Evolutionary conservation across 2,113 vertebrate genomes (phyloP).

Genomic region (Solea solea): DNA sequence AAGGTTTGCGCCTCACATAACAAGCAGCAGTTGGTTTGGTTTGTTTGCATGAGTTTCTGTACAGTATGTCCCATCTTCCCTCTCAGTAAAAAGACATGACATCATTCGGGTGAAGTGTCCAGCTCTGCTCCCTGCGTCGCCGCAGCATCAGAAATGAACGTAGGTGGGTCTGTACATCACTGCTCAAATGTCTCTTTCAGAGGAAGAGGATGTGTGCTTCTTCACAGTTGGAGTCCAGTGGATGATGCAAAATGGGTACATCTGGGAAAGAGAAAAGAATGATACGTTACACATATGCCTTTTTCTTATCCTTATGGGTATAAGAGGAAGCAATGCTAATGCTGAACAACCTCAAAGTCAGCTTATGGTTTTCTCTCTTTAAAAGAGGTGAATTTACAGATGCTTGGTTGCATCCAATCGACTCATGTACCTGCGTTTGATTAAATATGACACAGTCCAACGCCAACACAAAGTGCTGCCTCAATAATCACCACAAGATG

Average conservation of each 20-base stretch:
- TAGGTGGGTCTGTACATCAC: constrained; percentile 57
- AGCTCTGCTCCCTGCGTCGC: constrained; percentile 22
- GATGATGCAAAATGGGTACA: constrained; percentile 68
- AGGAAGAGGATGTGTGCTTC: constrained; percentile 65
- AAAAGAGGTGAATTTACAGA: too few species aligned
- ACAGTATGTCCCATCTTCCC: constrained; percentile 29
- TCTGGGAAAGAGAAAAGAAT: constrained; percentile 65
- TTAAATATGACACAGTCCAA: too few species aligned
- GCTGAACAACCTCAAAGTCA: too few species aligned
- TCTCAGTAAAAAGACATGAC: constrained; percentile 34
- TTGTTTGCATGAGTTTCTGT: constrained; percentile 39
- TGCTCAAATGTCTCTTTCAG: constrained; percentile 49
- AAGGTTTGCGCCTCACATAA: constrained; percentile 30
- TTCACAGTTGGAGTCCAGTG: constrained; percentile 80
- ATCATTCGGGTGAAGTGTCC: constrained; percentile 43
- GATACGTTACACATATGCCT: constrained; percentile 16
- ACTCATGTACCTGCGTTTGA: too few species aligned
- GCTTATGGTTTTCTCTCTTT: too few species aligned
- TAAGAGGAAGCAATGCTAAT: too few species aligned
- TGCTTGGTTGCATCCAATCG: too few species aligned
- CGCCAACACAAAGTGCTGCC: too few species aligned
- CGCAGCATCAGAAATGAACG: constrained; percentile 55
- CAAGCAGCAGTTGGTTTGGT: constrained; percentile 63
- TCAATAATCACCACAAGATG: too few species aligned
- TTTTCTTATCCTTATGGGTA: too few species aligned